phyloP scores from a whole-genome alignment of 2,113 vertebrate genomes.

The Trachemys scripta region DNA sequence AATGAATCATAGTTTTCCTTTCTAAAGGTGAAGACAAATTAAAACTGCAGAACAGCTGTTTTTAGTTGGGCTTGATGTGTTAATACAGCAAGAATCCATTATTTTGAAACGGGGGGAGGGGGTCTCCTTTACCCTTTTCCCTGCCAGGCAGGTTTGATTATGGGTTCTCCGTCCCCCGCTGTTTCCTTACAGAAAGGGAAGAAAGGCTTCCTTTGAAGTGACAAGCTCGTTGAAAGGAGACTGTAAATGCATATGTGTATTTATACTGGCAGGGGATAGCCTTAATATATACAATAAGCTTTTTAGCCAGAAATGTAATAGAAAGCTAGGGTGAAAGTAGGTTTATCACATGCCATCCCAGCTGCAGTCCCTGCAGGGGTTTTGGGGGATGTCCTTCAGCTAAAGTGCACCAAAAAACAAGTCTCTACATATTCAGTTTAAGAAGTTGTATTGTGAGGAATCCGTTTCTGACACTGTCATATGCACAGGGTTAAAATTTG shows the following conservation, averaged over 20 bases:
- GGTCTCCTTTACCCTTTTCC: constrained; percentile 23
- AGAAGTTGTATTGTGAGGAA: not conserved
- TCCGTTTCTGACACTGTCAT: not conserved
- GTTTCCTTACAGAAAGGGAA: constrained; percentile 40
- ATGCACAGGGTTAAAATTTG: not conserved
- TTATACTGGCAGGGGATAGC: constrained; percentile 56
- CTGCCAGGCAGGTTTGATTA: constrained; percentile 33
- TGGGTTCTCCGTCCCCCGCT: constrained; percentile 46
- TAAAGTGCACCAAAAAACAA: not conserved
- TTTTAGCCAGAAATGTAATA: constrained; percentile 47
- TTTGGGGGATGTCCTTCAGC: not conserved
- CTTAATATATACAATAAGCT: constrained; percentile 56
- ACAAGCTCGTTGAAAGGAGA: constrained; percentile 58
- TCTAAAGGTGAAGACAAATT: not conserved
- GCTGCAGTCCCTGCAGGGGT: not conserved
- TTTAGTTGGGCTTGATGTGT: constrained; percentile 23
- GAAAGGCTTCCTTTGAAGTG: constrained; percentile 57
- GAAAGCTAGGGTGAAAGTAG: constrained; percentile 52
- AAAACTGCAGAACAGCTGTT: constrained; percentile 31
- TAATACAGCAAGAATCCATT: not conserved
- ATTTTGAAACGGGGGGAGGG: not conserved
- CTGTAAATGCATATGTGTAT: constrained; percentile 40
- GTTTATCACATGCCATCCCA: constrained; percentile 64
- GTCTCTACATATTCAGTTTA: not conserved
- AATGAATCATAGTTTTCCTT: not conserved